Conservation (phyloP, 2,113 vertebrate species). For the Sula dactylatra region DNA sequence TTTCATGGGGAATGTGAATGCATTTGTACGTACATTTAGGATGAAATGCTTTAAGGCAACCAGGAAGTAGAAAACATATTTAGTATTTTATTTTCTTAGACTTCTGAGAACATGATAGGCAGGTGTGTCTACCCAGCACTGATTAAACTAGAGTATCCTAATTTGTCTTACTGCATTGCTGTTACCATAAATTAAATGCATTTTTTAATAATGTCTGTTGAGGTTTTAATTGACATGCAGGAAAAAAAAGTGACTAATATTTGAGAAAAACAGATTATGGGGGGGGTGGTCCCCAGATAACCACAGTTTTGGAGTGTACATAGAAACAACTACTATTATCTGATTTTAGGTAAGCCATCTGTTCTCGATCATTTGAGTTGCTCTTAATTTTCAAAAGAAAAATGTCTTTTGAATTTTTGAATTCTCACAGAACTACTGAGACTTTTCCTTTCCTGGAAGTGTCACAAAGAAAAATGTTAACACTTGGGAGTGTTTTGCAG, state of each 20-base stretch:
- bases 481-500: neutral
- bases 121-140: neutral
- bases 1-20: neutral
- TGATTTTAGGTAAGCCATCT: neutral
- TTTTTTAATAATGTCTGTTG: neutral
- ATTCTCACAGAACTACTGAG: neutral
- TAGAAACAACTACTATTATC: neutral
- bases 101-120: neutral
- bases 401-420: neutral
- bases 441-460: neutral
- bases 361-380: neutral
- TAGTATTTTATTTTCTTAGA: neutral
- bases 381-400: neutral
- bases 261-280: neutral
- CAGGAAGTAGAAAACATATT: neutral
- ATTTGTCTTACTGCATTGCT: neutral
- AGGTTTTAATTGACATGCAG: neutral
- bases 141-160: neutral
- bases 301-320: neutral
- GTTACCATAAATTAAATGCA: neutral
- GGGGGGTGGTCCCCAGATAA: accelerated
- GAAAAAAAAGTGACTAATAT: neutral
- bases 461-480: neutral
- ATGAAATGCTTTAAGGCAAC: neutral
- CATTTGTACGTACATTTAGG: neutral